These are phyloP conservation scores for Luperina testacea DNA, from an alignment of 2,888 invertebrate species.

Conservation along the genomic window DNA sequence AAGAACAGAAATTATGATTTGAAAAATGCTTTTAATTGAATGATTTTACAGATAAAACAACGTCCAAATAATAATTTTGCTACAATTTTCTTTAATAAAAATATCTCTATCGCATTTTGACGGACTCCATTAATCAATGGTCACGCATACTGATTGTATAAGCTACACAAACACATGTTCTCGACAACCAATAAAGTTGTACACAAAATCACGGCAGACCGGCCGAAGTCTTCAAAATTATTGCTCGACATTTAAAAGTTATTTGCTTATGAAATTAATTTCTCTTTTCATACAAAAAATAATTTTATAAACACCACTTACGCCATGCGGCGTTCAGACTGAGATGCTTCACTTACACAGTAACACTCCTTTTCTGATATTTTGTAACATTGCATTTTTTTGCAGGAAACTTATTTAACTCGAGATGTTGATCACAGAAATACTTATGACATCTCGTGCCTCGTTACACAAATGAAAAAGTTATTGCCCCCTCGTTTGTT, in stretches of 20 bases:
- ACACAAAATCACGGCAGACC: conserved; percentile 76
- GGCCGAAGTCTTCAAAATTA: conserved; percentile 84
- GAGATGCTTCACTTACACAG: conserved; percentile 26
- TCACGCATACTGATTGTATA: conserved; percentile 38
- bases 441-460: not conserved
- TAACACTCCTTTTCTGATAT: conserved; percentile 35
- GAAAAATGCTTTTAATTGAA: conserved; percentile 9
- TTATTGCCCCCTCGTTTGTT: conserved; percentile 7
- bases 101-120: conserved; percentile 17
- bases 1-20: not conserved
- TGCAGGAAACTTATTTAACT: conserved; percentile 29
- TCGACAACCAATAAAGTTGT: conserved; percentile 68
- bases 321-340: conserved; percentile 48
- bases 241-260: conserved; percentile 79
- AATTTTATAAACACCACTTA: conserved; percentile 61
- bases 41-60: conserved; percentile 19
- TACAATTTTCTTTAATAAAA: conserved; percentile 25
- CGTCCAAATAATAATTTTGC: conserved; percentile 17
- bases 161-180: conserved; percentile 53
- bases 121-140: conserved; percentile 26
- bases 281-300: conserved; percentile 66
- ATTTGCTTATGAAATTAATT: conserved; percentile 69
- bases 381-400: conserved; percentile 27
- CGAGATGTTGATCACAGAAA: conserved; percentile 14
- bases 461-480: not conserved